A percentile compares a stretch with the other conserved stretches of the same genome.
Conservation (phyloP, 2,888 invertebrate genomes). For the Drosophila barbarae region DNA sequence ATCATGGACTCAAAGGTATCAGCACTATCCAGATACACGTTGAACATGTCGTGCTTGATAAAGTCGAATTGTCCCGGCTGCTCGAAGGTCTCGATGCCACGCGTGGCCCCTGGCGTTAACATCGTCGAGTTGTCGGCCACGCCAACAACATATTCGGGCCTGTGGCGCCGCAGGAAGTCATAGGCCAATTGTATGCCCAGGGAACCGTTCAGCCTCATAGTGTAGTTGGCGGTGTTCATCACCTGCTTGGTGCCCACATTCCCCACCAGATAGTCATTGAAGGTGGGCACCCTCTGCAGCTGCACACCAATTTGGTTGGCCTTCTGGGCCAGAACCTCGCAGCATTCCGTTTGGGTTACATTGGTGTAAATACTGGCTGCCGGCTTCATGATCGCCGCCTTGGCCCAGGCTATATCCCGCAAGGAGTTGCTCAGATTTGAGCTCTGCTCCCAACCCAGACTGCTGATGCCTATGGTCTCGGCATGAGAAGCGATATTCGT, state of each 20-base stretch:
- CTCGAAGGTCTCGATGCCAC: conserved; percentile 50
- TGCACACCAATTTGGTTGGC: conserved; percentile 54
- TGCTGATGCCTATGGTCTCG: conserved; percentile 58
- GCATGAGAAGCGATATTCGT: conserved; percentile 60
- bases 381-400: conserved; percentile 64
- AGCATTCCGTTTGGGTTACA: conserved; percentile 56
- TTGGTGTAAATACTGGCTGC: conserved; percentile 58
- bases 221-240: conserved; percentile 43
- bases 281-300: conserved; percentile 53
- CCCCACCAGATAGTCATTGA: conserved; percentile 45
- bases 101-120: conserved; percentile 46
- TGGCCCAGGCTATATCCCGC: conserved; percentile 64
- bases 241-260: conserved; percentile 44
- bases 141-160: conserved; percentile 50
- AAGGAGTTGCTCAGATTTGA: conserved; percentile 51
- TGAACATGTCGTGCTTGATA: conserved; percentile 53
- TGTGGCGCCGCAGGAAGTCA: conserved; percentile 51
- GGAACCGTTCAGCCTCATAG: conserved; percentile 54
- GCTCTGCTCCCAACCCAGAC: conserved; percentile 63
- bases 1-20: conserved; percentile 67
- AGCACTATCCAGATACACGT: conserved; percentile 61
- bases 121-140: conserved; percentile 37
- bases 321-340: conserved; percentile 55
- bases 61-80: conserved; percentile 56
- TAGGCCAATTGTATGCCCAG: conserved; percentile 62